Conservation (phyloP, 2,888 invertebrate genomes). For the Synanthedon tipuliformis region DNA sequence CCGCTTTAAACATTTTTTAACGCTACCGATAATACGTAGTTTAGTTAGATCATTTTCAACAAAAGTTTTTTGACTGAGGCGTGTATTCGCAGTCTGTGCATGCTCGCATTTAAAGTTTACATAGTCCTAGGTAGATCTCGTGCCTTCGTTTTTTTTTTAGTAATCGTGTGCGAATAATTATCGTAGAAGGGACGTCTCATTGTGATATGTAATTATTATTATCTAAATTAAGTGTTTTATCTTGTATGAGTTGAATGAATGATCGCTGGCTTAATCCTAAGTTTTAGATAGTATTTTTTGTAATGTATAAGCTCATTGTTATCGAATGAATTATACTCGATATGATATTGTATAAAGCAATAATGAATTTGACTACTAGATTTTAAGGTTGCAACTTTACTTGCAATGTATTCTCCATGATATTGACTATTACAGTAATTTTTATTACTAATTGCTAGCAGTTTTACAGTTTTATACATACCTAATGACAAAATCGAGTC, state of each 20-base stretch:
- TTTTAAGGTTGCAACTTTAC: constrained; percentile 38
- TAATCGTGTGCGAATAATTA: constrained; percentile 59
- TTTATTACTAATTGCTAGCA: constrained; percentile 15
- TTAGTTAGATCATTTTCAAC: constrained; percentile 37
- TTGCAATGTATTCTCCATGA: constrained; percentile 28
- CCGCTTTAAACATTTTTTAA: constrained; percentile 53
- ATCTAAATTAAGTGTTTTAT: constrained; percentile 67
- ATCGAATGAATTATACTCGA: constrained; percentile 54
- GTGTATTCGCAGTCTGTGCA: constrained; percentile 25
- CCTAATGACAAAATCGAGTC: constrained; percentile 51
- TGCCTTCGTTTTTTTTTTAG: constrained; percentile 63
- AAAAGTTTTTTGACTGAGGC: constrained; percentile 44
- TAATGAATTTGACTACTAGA: constrained; percentile 46
- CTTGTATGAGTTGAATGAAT: constrained; percentile 55
- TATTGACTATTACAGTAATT: constrained; percentile 54
- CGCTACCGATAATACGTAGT: constrained; percentile 41
- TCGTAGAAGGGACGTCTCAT: constrained; percentile 64
- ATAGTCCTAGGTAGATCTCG: constrained; percentile 64
- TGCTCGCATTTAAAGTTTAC: constrained; percentile 58
- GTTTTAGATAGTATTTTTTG: constrained; percentile 35
- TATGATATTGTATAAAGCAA: constrained; percentile 67
- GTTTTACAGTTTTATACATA: constrained; percentile 44
- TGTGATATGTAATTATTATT: constrained; percentile 69
- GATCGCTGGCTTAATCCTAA: constrained; percentile 50
- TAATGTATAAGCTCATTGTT: constrained; percentile 41